Percentiles rank a stretch among this genome's conserved stretches.
Evolutionary conservation across 2,113 vertebrate genomes (phyloP).

Genomic region (Columba janthina): DNA sequence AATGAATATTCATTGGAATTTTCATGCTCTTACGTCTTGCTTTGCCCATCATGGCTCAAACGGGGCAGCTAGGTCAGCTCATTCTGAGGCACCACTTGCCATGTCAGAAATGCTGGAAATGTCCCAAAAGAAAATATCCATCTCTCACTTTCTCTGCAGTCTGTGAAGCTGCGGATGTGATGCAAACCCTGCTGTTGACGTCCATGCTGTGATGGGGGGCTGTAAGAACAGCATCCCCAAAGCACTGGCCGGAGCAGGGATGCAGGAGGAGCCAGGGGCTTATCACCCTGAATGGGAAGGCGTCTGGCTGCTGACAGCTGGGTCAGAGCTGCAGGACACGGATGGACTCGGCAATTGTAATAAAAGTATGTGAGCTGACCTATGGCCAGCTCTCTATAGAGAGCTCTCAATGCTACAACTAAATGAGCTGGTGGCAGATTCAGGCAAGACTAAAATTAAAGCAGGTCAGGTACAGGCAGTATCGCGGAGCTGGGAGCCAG

Average conservation of each 20-base stretch:
- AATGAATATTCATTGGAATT: slow-evolving; percentile 38
- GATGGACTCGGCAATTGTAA: neutral
- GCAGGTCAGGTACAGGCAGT: slow-evolving; percentile 6
- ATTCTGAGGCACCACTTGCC: rapidly evolving
- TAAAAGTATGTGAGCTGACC: neutral
- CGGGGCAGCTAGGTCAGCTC: slow-evolving; percentile 1
- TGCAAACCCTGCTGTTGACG: neutral
- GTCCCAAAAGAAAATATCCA: neutral
- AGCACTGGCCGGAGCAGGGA: neutral
- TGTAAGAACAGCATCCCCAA: neutral
- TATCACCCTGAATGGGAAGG: neutral
- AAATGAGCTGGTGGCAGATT: slow-evolving; percentile 20
- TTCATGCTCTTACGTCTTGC: neutral
- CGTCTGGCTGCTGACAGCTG: neutral
- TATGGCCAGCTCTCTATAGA: neutral
- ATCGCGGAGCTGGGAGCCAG: neutral
- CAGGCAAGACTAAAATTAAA: slow-evolving; percentile 30
- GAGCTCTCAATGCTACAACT: neutral
- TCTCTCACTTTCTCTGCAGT: neutral
- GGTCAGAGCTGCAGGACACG: neutral
- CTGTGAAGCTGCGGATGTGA: rapidly evolving
- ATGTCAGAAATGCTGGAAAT: neutral
- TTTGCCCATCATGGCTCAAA: neutral
- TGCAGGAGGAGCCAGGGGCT: rapidly evolving
- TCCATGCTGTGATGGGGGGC: neutral